Evolutionary conservation across 2,888 invertebrate genomes (phyloP).

Genomic region (Netelia melanura): DNA sequence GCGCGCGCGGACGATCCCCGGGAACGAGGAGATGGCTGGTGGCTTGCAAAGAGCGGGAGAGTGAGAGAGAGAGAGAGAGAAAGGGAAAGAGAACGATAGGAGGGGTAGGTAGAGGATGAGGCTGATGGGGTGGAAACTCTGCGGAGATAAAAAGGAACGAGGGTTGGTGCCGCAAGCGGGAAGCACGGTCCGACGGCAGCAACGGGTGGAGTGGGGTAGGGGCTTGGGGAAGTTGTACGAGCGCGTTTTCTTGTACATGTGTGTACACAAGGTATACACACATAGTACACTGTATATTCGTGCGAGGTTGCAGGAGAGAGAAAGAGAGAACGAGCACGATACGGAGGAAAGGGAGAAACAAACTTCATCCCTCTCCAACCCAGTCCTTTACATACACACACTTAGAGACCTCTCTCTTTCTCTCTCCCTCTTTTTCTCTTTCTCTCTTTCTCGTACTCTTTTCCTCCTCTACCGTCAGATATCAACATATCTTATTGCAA

Average conservation of each 20-base stretch:
- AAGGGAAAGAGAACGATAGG: slow-evolving; percentile 14
- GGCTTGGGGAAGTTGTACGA: slow-evolving; percentile 45
- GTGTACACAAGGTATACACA: slow-evolving; percentile 19
- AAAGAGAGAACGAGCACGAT: slow-evolving; percentile 64
- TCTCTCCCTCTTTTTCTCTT: slow-evolving; percentile 19
- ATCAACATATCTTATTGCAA: slow-evolving; percentile 84
- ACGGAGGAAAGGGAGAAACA: slow-evolving; percentile 54
- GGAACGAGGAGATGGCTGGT: slow-evolving; percentile 66
- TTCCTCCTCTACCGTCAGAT: slow-evolving; percentile 70
- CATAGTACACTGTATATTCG: slow-evolving; percentile 26
- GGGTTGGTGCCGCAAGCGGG: slow-evolving; percentile 77
- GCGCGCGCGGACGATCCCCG: slow-evolving; percentile 66
- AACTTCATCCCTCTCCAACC: slow-evolving; percentile 59
- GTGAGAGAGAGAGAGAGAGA: slow-evolving; percentile 61
- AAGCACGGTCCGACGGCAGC: slow-evolving; percentile 68
- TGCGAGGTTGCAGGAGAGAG: slow-evolving; percentile 66
- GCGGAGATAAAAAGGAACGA: slow-evolving; percentile 85
- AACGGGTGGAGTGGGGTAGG: not conserved
- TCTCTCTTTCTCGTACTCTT: slow-evolving; percentile 30
- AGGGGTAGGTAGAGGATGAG: slow-evolving; percentile 78
- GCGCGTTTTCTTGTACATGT: slow-evolving; percentile 34
- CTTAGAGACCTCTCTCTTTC: not conserved
- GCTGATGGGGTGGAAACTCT: slow-evolving; percentile 85
- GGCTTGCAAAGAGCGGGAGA: slow-evolving; percentile 49
- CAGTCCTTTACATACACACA: slow-evolving; percentile 21